These are phyloP conservation scores for Parazoanthus atlanticus DNA, from an alignment of 92 coral and sea anemone genomes.

Conservation along the genomic window DNA sequence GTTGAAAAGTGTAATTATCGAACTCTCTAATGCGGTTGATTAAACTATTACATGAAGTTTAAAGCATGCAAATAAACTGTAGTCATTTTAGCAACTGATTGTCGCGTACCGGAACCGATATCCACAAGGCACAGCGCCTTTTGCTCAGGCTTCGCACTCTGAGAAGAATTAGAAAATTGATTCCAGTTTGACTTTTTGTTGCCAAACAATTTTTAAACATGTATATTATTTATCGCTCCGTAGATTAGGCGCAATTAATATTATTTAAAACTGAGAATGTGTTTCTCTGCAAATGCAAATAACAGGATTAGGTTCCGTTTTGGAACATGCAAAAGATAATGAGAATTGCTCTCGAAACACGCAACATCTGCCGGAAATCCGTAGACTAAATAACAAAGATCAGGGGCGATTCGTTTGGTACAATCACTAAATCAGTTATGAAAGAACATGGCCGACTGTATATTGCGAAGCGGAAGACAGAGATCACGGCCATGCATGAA, in stretches of 20 bases:
- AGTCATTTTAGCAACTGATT: too few species aligned
- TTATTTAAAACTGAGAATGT: neutral
- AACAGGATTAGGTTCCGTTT: neutral
- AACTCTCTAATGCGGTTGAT: too few species aligned
- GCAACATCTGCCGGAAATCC: slow-evolving; percentile 5
- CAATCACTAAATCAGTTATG: neutral
- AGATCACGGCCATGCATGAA: neutral
- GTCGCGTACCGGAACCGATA: too few species aligned
- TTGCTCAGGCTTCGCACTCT: neutral
- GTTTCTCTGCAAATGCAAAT: slow-evolving; percentile 1
- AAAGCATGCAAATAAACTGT: too few species aligned
- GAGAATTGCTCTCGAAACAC: neutral
- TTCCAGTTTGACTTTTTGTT: neutral
- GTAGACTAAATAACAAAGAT: neutral
- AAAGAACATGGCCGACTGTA: neutral
- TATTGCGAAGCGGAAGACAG: slow-evolving; percentile 6
- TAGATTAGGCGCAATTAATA: neutral
- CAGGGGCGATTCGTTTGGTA: neutral
- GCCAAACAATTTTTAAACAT: neutral
- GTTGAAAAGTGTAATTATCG: too few species aligned
- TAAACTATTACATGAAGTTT: too few species aligned
- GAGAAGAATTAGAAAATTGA: too few species aligned
- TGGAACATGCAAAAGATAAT: neutral
- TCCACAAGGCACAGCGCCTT: too few species aligned
- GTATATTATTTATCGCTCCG: neutral